Base-by-base conservation (phyloP, 2,113 vertebrate genomes). In the Trinectes maculatus region DNA sequence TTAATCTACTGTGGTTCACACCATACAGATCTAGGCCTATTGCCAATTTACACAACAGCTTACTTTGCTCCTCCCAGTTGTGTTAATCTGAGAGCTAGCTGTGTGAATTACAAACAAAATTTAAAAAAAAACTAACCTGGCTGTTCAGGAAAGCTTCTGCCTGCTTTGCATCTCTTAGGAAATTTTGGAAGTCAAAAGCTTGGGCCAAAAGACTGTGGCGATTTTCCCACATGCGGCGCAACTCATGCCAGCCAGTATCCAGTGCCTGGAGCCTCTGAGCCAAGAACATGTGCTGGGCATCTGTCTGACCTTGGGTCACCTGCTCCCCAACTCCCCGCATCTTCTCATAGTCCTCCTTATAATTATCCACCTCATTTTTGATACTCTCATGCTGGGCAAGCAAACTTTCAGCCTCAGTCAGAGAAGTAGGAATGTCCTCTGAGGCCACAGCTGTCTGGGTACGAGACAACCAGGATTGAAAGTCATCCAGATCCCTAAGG, bases 171-270 rank as follows among this genome's bases (percentile, higher is more conserved):
- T 98, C 96, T 42, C 96, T 89, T 63, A 98, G 87, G 90, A 98
- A 97, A 9, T 92, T 92, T 80, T 98, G 96, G 92, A 96, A 95
- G 69, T 95, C 94, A 0, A 95, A 94, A 16, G 95, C 96, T 73
- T 94, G 95, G 10, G 95, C 94, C 80, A 99, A 86, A 8, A 96
- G 91, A 47, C 91, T 93, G 72, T 96, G 96, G 7, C 96, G 92
- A 85, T 94, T 95, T 87, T 98, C 96, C 96, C 97, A 98, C 95
- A 96, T 96, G 58, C 93, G 89, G 15, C 94, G 93, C 79, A 98
- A 87, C 80, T 98, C 95, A 3, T 96, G 93, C 97, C 97, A 99
- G 60, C 96, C 96, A 0, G 94, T 95, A 47, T 97, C 96, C 64
- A 98, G 84, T 0, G 96, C 94, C 54, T 98, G 94, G 15, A 98